phyloP scores from a whole-genome alignment of 2,797 vertebrate species.

The Knipowitschia caucasica region DNA sequence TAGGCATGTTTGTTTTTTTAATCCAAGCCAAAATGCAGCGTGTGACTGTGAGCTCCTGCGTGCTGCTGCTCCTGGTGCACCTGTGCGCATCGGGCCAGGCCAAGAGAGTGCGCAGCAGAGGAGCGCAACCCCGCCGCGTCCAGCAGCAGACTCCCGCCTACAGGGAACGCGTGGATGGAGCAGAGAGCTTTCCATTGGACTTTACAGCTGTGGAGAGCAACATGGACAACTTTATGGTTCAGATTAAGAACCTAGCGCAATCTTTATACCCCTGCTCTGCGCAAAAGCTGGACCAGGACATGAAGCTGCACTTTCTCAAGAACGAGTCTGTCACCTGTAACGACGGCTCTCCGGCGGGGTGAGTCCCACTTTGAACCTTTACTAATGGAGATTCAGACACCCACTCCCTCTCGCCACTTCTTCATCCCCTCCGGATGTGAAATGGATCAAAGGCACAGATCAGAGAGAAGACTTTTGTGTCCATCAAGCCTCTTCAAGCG shows the following conservation, averaged over 20 bases:
- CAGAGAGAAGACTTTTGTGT: constrained; percentile 10
- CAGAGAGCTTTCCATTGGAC: constrained; percentile 86
- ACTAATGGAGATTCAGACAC: neutral
- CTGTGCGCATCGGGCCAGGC: constrained; percentile 68
- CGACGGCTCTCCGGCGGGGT: constrained; percentile 87
- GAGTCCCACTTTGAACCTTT: constrained; percentile 39
- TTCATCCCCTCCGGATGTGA: constrained; percentile 31
- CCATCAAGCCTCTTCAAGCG: neutral
- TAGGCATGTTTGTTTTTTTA: constrained; percentile 31
- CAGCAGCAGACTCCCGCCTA: constrained; percentile 45
- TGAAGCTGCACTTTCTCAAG: constrained; percentile 79
- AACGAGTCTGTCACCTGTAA: constrained; percentile 85
- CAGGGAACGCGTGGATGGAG: constrained; percentile 72
- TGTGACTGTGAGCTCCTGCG: constrained; percentile 47
- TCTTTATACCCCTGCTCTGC: constrained; percentile 87
- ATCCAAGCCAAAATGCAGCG: constrained; percentile 41
- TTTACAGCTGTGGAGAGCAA: constrained; percentile 88
- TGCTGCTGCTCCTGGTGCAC: constrained; percentile 77
- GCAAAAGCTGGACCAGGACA: constrained; percentile 82
- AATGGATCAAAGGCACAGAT: constrained; percentile 42
- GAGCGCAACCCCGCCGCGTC: constrained; percentile 63
- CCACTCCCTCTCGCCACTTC: constrained; percentile 4
- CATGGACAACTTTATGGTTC: constrained; percentile 88
- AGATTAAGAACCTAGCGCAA: constrained; percentile 87
- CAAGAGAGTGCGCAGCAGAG: constrained; percentile 64